phyloP scores from a whole-genome alignment of 2,888 invertebrate genomes.

The Caradrina clavipalpis region DNA sequence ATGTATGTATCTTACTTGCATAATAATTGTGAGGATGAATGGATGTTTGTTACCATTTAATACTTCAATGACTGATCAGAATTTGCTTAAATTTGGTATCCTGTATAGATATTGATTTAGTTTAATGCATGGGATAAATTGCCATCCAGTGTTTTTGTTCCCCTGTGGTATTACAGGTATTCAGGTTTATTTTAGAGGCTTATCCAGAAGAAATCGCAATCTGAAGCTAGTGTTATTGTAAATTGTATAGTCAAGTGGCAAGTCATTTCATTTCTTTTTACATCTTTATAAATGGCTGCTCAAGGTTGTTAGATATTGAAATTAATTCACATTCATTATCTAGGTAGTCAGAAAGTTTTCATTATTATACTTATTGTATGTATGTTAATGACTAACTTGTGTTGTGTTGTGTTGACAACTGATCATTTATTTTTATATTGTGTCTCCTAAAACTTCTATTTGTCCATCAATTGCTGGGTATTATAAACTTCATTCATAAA shows the following conservation, averaged over 20 bases:
- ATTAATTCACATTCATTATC: slow-evolving; percentile 36
- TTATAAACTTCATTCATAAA: background rate
- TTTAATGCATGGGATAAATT: no score
- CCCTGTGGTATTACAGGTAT: no score
- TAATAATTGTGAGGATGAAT: no score
- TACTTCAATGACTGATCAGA: no score
- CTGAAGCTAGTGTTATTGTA: background rate
- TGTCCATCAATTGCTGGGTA: no score
- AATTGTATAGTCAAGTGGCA: background rate
- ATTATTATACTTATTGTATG: slow-evolving; percentile 15
- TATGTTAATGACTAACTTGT: slow-evolving; percentile 9
- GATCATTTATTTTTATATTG: background rate
- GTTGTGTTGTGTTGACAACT: slow-evolving; percentile 6
- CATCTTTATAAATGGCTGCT: background rate
- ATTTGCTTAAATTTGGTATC: no score
- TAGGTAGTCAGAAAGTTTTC: slow-evolving; percentile 1
- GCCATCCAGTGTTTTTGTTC: no score
- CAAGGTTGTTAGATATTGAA: slow-evolving; percentile 11
- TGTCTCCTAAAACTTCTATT: background rate
- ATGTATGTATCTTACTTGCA: no score
- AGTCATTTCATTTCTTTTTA: slow-evolving; percentile 11
- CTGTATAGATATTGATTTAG: no score
- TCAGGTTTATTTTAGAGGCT: no score
- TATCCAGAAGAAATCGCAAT: no score
- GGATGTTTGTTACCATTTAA: no score